Base-by-base conservation (phyloP, 64 coral and sea anemone species). In the Stylophora pistillata region DNA sequence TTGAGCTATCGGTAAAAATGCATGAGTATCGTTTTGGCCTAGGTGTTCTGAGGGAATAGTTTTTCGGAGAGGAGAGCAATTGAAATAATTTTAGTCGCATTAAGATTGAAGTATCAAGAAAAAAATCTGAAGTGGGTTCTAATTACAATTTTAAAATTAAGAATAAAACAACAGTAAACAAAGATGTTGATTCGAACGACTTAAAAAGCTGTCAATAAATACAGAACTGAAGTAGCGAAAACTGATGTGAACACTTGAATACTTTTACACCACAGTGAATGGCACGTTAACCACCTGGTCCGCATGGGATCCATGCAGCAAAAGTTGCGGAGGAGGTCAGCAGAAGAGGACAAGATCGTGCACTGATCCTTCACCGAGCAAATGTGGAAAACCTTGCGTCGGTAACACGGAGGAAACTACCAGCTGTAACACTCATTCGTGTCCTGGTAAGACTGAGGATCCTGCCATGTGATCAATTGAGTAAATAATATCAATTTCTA, bases 291-390 rank as follows among this genome's bases (percentile, higher is more conserved):
- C 85, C 2, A 14, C 70, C 10, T 87, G 85, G 85, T 74, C 70
- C 33, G 20, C 5, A 14, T 87, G 85, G 85, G 58, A 26, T 63
- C 53, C 20, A 4, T 87, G 85, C 54, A 73, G 70, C 53, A 73
- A 9, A 52, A 74, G 37, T 23, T 87, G 85, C 74, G 85, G 71
- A 56, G 16, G 28, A 25, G 85, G 70, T 12, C 52, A 59, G 31
- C 53, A 74, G 23, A 74, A 2, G 6, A 87, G 85, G 58, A 74
- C 71, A 25, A 55, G 85, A 58, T 73, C 53, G 32, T 87, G 85
- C 23, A 74, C 2, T 15, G 33, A 74, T 20, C 85, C 85, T n/a
- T 6, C 31, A 23, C 85, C 85, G 21, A 87, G 85, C 71, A 87
- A 28, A 76, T 73, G 85, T 87, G 85, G 85, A 74, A 58, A 63